phyloP scores from a whole-genome alignment of 2,797 vertebrate species.

The Caiman crocodilus region DNA sequence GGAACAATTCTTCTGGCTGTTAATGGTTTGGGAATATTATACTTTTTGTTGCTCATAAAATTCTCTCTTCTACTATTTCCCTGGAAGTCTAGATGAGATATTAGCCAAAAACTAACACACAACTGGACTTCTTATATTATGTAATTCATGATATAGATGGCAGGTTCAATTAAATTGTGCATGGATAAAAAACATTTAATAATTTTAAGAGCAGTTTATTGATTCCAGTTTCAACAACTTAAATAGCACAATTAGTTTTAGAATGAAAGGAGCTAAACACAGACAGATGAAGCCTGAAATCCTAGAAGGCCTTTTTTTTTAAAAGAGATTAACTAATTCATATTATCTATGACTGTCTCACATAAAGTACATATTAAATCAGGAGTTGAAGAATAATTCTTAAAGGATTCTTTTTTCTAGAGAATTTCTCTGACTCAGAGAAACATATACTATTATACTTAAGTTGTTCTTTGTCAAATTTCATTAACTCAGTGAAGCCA shows the following conservation, averaged over 20 bases:
- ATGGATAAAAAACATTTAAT: not conserved
- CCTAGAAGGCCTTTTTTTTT: not conserved
- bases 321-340: not conserved
- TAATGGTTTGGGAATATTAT: not conserved
- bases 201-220: constrained; percentile 17
- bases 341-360: not conserved
- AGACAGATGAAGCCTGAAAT: not conserved
- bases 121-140: not conserved
- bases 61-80: not conserved
- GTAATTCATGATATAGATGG: not conserved
- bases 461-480: not conserved
- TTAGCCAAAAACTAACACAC: not conserved
- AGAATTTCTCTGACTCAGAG: too few species aligned
- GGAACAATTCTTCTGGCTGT: not conserved
- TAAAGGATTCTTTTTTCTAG: not conserved
- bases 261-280: not conserved
- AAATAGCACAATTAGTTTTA: not conserved
- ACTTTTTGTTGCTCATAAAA: not conserved
- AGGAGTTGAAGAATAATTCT: not conserved
- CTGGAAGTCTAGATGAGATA: not conserved
- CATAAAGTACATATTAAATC: not conserved
- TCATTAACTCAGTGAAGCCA: not conserved
- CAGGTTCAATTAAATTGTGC: not conserved
- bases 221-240: not conserved
- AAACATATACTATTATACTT: not conserved